These are phyloP conservation scores for Cataglyphis livida DNA, from an alignment of 2,888 invertebrate genomes.

Conservation along the genomic window DNA sequence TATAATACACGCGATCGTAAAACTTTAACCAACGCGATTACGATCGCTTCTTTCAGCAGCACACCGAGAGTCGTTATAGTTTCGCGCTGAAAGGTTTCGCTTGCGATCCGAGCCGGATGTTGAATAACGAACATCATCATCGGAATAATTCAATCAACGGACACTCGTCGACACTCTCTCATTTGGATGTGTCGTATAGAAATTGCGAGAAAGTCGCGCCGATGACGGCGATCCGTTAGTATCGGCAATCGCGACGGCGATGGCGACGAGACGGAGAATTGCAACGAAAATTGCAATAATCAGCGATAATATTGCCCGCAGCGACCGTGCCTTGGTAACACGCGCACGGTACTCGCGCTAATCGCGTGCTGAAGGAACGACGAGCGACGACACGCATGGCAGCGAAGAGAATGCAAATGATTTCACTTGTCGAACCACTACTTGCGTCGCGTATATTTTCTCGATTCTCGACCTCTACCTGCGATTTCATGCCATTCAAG, in stretches of 20 bases:
- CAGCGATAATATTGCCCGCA: constrained; percentile 42
- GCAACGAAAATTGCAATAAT: constrained; percentile 59
- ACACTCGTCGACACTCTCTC: constrained; percentile 10
- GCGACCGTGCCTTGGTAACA: constrained; percentile 47
- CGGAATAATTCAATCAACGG: constrained; percentile 25
- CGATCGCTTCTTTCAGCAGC: constrained; percentile 31
- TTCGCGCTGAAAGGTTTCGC: constrained; percentile 20
- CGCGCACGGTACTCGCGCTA: constrained; percentile 16
- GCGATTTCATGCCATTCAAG: constrained; percentile 50
- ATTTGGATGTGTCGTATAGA: constrained; percentile 15
- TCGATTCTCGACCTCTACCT: constrained; percentile 69
- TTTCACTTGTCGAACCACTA: constrained; percentile 58
- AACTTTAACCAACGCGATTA: constrained; percentile 35
- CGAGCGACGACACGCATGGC: constrained; percentile 54
- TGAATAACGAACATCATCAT: constrained; percentile 22
- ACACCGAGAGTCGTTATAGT: constrained; percentile 13
- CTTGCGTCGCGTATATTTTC: constrained; percentile 62
- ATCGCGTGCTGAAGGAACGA: constrained; percentile 53
- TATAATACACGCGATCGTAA: constrained; percentile 34
- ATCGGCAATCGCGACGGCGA: not conserved
- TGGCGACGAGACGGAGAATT: constrained; percentile 23
- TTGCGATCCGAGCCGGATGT: constrained; percentile 6
- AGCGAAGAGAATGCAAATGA: constrained; percentile 45
- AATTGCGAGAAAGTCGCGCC: constrained; percentile 43
- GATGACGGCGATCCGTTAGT: constrained; percentile 21